These are phyloP conservation scores for Leptopterna dolabrata DNA, from an alignment of 2,888 invertebrate genomes.

Conservation along the genomic window DNA sequence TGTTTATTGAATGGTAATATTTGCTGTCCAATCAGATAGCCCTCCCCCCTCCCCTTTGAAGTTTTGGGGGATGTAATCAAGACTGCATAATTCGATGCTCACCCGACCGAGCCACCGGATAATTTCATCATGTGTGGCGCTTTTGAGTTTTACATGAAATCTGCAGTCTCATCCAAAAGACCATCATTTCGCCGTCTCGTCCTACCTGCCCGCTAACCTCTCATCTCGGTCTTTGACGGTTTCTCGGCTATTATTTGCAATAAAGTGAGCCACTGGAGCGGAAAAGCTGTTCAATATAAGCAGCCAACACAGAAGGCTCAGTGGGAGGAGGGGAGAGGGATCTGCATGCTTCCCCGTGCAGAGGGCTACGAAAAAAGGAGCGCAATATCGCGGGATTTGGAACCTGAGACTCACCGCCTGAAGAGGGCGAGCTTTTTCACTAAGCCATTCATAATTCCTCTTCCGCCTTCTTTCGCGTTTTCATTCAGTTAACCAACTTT, in stretches of 20 bases:
- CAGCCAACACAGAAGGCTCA: not conserved
- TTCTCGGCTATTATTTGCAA: slow-evolving; percentile 39
- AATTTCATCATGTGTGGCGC: too few species aligned
- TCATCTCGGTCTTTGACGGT: slow-evolving; percentile 22
- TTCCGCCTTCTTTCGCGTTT: not conserved
- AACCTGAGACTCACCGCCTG: not conserved
- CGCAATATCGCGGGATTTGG: slow-evolving; percentile 17
- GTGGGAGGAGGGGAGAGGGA: not conserved
- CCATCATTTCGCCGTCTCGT: not conserved
- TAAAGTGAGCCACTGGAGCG: slow-evolving; percentile 42
- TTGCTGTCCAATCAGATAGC: too few species aligned
- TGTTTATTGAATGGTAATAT: too few species aligned
- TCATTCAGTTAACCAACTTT: too few species aligned
- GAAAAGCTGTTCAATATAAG: slow-evolving; percentile 50
- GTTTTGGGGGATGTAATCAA: too few species aligned
- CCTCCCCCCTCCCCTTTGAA: too few species aligned
- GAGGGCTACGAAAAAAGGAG: not conserved
- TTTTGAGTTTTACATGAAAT: too few species aligned
- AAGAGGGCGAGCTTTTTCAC: not conserved
- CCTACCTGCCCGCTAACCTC: not conserved
- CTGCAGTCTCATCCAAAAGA: not conserved
- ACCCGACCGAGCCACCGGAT: too few species aligned
- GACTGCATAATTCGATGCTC: too few species aligned
- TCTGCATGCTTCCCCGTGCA: not conserved
- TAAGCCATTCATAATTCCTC: not conserved